Conservation (phyloP, 2,888 invertebrate species). For the Drosophila yooni region DNA sequence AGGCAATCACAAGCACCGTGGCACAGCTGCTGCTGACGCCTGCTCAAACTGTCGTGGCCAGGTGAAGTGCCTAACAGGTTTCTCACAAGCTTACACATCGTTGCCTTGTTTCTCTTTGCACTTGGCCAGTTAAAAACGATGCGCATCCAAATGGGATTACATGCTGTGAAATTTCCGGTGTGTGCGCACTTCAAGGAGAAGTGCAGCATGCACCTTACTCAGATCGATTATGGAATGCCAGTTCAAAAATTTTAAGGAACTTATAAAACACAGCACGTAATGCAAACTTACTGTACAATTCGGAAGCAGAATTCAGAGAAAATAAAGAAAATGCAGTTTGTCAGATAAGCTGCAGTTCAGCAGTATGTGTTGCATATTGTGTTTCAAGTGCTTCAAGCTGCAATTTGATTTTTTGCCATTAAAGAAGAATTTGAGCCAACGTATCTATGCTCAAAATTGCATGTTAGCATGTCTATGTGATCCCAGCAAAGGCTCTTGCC, state of each 20-base stretch:
- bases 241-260: slow-evolving; percentile 18
- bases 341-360: slow-evolving; percentile 11
- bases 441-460: neutral
- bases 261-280: neutral
- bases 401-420: neutral
- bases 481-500: neutral
- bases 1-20: slow-evolving; percentile 34
- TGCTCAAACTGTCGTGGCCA: slow-evolving; percentile 28
- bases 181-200: slow-evolving; percentile 33
- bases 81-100: slow-evolving; percentile 12
- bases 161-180: slow-evolving; percentile 50
- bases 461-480: neutral
- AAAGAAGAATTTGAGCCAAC: neutral
- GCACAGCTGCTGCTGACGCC: slow-evolving; percentile 2
- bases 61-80: slow-evolving; percentile 39
- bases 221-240: slow-evolving; percentile 43
- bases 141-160: slow-evolving; percentile 52
- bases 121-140: slow-evolving; percentile 36
- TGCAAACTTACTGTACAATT: neutral
- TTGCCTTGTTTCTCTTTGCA: slow-evolving; percentile 42
- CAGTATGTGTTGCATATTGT: neutral
- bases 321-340: slow-evolving; percentile 2
- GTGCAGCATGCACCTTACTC: slow-evolving; percentile 4
- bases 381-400: neutral
- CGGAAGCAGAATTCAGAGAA: slow-evolving; percentile 6